Percentiles rank a stretch among this genome's conserved stretches.
Conservation (phyloP, 2,797 vertebrate species). For the Potorous gilbertii region DNA sequence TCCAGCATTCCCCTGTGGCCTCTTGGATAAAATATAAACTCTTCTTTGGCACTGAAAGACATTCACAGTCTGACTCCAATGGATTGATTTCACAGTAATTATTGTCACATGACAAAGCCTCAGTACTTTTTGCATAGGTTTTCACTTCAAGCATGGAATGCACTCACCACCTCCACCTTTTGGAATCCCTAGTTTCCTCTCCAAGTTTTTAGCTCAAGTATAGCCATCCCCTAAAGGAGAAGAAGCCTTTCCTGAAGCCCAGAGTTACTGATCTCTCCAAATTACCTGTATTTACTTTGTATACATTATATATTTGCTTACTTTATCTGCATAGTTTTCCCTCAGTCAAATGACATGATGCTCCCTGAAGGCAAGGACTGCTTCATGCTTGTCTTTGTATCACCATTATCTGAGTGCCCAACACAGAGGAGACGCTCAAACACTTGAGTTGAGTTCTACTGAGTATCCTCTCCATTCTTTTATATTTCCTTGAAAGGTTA, state of each 20-base stretch:
- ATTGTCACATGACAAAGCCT: not conserved
- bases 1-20: not conserved
- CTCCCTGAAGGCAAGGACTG: not conserved
- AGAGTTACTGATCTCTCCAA: too few species aligned
- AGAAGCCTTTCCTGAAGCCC: too few species aligned
- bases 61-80: not conserved
- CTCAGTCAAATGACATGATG: not conserved
- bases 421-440: not conserved
- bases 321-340: not conserved
- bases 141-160: not conserved
- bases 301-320: too few species aligned
- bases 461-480: not conserved
- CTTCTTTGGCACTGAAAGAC: not conserved
- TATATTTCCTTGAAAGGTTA: not conserved
- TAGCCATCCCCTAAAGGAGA: too few species aligned
- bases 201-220: not conserved
- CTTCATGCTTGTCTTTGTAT: not conserved
- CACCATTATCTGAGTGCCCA: not conserved
- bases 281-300: too few species aligned
- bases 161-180: not conserved
- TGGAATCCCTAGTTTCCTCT: not conserved
- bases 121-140: too few species aligned
- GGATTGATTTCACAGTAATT: not conserved
- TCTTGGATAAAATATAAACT: not conserved
- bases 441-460: not conserved